Evolutionary conservation across 1,140 invertebrate genomes (phyloP), one percentile per base, ranked within the genome.

Genomic region (Laupala kohalensis): DNA sequence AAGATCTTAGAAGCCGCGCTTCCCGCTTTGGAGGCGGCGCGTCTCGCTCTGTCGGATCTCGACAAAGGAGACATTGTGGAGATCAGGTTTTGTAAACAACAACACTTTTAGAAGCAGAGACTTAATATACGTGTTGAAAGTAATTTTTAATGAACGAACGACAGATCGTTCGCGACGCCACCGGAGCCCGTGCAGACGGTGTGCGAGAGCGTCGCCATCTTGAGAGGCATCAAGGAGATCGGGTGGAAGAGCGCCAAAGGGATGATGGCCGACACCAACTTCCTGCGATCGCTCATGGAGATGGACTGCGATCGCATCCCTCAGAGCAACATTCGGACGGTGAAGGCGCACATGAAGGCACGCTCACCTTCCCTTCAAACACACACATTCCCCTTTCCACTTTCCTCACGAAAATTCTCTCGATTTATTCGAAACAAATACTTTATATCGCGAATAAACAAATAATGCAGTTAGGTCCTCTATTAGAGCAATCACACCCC

Each of bases 41-140:
- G 88, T 77, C 74, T 87, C 3, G 93, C 93, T 0, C 82, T 97
- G 0, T 84, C 86, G 6, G 89, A 93, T 73, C 81, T 97, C 9
- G 90, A 95, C 64, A 96, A 95, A 80, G 84, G 87, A 1, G 94
- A 96, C 77, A 95, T 97, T 73, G 94, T 92, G 29, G 94, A 96
- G 85, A 95, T 96, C 75, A 85, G 87, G 85, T 83, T n/a, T 9
- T 19, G 9, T 27, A 69, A 19, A 1, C 15, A 29, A 68, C 37
- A 53, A 9, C 4, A 53, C 1, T 15, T 37, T 15, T 37, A 6
- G n/a, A n/a, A n/a, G n/a, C 30, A 37, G 6, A 37, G 30, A 37
- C 30, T 6, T 37, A 37, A 37, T 37, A 15, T 15, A 37, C 30
- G 6, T 37, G 30, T 19, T n/a, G n/a, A n/a, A n/a, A n/a, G n/a